Evolutionary conservation across 2,113 vertebrate species (phyloP), one percentile per base, ranked within the genome.

Genomic region (Leptosomus discolor): DNA sequence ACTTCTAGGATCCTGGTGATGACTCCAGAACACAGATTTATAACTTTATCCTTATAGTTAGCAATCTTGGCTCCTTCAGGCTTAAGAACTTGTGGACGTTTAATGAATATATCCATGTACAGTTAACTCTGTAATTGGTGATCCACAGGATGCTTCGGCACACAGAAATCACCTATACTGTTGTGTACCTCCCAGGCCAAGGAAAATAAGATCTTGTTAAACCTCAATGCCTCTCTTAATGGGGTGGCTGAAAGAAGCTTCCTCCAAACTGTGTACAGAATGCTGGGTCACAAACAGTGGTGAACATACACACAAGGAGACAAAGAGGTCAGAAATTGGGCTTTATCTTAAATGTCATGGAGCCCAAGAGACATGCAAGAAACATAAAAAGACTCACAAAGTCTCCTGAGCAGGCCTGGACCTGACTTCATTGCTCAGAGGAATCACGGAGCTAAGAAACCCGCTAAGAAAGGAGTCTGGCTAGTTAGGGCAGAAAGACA

Each of bases 141-240:
- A 89, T 18, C 60, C 20, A 11, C 8, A 26, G 46, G 39, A 16
- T 58, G 20, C 15, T 54, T 50, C 5, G 10, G 50, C 24, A 36
- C 39, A 51, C 26, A 12, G 17, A 64, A n/a, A 20, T 2, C 16
- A 22, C 11, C 24, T 11, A 24, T 9, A 23, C 15, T 45, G 7
- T 3, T 32, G 15, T 21, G 18, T 6, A 39, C 7, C 27, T 70
- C 29, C 60, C 24, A 65, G 37, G 22, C 2, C 39, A 74, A 78
- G 37, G 29, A 86, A 93, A 89, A 63, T 0, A 1, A 21, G 3
- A 4, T 20, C 39, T 77, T 3, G 0, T 68, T 65, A 60, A 88
- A 79, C 22, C 24, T 41, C 0, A 0, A 6, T n/a, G 20, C 5
- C 4, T 14, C 17, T 50, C 58, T 15, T 56, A 21, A 19, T 54